Evolutionary conservation across 2,888 invertebrate species (phyloP).

Genomic region (Cataglyphis cursor): DNA sequence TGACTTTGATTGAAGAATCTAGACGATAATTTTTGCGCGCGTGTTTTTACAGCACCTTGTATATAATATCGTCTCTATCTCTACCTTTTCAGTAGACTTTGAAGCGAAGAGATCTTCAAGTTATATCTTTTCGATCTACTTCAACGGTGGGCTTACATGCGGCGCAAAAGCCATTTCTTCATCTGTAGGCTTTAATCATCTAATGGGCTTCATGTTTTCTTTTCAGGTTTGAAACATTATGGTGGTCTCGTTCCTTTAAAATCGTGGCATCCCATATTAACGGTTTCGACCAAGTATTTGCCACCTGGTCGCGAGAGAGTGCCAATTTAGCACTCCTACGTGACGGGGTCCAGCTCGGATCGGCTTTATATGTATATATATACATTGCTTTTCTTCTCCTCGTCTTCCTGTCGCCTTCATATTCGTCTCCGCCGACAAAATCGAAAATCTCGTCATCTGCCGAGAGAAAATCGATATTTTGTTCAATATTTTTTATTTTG

Average conservation of each 20-base stretch:
- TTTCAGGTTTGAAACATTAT: slow-evolving; percentile 8
- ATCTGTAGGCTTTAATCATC: slow-evolving; percentile 9
- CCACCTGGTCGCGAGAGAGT: slow-evolving; percentile 43
- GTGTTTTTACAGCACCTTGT: slow-evolving; percentile 6
- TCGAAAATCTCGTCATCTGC: neutral
- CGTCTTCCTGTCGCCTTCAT: neutral
- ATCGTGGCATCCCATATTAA: slow-evolving; percentile 11
- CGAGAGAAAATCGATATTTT: neutral
- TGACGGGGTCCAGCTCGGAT: slow-evolving; percentile 24
- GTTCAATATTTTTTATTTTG: neutral
- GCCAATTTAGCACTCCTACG: slow-evolving; percentile 59
- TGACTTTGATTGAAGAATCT: neutral
- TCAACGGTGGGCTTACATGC: slow-evolving; percentile 16
- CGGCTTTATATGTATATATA: slow-evolving; percentile 15
- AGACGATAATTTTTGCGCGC: neutral
- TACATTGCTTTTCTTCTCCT: neutral
- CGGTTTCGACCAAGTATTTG: slow-evolving; percentile 14
- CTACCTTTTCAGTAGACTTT: slow-evolving; percentile 19
- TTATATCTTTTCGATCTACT: slow-evolving; percentile 41
- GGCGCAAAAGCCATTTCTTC: slow-evolving; percentile 24
- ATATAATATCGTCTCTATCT: neutral
- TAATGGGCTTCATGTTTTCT: slow-evolving; percentile 4
- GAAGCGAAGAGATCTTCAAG: slow-evolving; percentile 5
- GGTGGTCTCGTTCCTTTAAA: neutral
- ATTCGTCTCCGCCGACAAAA: neutral